Evolutionary conservation across 2,797 vertebrate genomes (phyloP).

Genomic region (Halcyon leucocephala): DNA sequence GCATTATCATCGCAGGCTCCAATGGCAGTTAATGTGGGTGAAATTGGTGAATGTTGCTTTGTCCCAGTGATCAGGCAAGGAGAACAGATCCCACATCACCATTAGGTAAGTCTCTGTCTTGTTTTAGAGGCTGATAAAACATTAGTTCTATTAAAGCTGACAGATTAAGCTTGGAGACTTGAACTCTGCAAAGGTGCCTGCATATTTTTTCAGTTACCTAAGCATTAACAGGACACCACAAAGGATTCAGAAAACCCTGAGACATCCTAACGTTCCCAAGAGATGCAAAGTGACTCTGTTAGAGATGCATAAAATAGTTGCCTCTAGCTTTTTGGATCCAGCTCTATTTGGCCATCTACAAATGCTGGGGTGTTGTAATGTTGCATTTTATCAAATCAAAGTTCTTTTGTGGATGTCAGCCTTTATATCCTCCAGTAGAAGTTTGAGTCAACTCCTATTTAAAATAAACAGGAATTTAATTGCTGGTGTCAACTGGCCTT

Average conservation of each 20-base stretch:
- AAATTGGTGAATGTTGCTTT: neutral
- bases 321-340: neutral
- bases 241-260: neutral
- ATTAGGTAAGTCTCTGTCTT: neutral
- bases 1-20: neutral
- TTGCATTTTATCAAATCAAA: neutral
- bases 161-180: neutral
- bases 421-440: neutral
- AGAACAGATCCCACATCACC: neutral
- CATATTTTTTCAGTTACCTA: neutral
- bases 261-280: neutral
- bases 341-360: neutral
- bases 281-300: neutral
- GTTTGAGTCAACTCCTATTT: neutral
- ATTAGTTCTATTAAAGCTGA: neutral
- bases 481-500: neutral
- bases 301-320: neutral
- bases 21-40: neutral
- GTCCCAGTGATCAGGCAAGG: neutral
- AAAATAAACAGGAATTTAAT: neutral
- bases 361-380: neutral
- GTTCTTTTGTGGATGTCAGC: neutral
- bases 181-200: neutral
- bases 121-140: neutral
- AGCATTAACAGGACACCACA: neutral